These are phyloP conservation scores for Camponotus vicinus DNA, from an alignment of 1,140 invertebrate genomes.

Conservation along the genomic window DNA sequence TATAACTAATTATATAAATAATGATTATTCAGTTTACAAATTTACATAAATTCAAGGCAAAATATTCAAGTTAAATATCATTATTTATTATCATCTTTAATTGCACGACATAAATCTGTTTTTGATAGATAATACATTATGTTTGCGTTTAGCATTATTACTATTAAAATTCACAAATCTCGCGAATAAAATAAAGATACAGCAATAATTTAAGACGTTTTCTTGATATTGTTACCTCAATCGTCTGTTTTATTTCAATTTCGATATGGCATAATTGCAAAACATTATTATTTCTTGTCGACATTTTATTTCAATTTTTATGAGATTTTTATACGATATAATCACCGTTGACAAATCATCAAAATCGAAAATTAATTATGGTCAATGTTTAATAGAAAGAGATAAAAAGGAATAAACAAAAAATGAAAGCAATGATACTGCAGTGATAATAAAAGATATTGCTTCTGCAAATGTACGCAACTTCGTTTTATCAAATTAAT, in stretches of 20 bases:
- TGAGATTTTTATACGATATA: neutral
- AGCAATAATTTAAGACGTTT: neutral
- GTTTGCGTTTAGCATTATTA: neutral
- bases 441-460: conserved; percentile 33
- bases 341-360: neutral
- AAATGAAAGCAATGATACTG: neutral
- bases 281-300: too few relatives aligned
- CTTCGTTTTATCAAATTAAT: neutral
- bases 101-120: conserved; percentile 25
- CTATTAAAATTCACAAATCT: neutral
- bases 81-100: neutral
- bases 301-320: neutral
- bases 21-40: neutral
- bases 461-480: neutral
- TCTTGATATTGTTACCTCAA: neutral
- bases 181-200: neutral
- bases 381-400: neutral
- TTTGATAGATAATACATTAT: neutral
- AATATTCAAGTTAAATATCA: conserved; percentile 13
- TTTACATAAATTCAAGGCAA: neutral
- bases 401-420: neutral
- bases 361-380: conserved; percentile 18
- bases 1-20: conserved; percentile 20
- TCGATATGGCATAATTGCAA: too few relatives aligned
- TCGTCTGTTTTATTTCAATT: neutral